Evolutionary conservation across 2,888 invertebrate species (phyloP).

Genomic region (Polydrusus cervinus): DNA sequence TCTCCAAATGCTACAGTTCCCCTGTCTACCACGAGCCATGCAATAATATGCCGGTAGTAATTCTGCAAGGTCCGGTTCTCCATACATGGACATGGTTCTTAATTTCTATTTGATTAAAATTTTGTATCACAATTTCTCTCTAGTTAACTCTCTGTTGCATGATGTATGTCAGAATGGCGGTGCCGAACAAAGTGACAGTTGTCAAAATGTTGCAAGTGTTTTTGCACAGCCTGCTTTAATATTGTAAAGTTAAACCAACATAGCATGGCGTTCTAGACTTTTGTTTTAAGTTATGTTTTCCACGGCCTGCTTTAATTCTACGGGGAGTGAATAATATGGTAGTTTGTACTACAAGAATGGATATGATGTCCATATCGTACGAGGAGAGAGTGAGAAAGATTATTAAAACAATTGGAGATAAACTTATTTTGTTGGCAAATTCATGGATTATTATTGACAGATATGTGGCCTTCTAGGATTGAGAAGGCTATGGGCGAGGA

Average conservation of each 20-base stretch:
- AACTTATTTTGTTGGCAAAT: no score
- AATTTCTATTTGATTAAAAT: background rate
- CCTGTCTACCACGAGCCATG: conserved; percentile 10
- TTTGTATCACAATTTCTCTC: background rate
- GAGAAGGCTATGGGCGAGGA: no score
- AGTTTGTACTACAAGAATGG: no score
- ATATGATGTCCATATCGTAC: no score
- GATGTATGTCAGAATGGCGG: background rate
- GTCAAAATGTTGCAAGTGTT: background rate
- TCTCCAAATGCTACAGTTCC: conserved; percentile 26
- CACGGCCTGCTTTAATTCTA: no score
- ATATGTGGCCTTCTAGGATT: no score
- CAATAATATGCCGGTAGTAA: conserved; percentile 44
- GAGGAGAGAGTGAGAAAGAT: no score
- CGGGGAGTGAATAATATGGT: no score
- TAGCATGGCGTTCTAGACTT: no score
- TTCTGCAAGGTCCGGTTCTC: conserved; percentile 35
- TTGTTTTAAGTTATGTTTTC: no score
- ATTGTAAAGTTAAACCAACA: background rate
- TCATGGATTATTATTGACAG: no score
- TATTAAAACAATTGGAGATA: no score
- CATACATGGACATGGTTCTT: conserved; percentile 28
- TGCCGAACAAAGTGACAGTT: background rate
- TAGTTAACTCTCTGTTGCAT: background rate
- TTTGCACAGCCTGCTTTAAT: background rate